phyloP scores from a whole-genome alignment of 1,140 invertebrate species.

The Helicorthomorpha holstii region DNA sequence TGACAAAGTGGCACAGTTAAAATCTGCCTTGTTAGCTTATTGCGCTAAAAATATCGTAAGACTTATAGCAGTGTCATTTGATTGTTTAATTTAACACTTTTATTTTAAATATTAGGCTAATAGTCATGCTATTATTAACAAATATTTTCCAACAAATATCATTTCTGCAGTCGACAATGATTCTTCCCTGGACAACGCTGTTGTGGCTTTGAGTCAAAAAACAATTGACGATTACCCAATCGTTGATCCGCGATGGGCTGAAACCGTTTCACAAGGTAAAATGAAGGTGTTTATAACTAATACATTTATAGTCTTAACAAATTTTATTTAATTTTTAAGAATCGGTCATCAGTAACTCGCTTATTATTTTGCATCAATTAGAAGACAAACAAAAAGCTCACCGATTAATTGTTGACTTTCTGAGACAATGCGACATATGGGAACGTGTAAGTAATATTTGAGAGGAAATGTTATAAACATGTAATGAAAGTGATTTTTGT shows the following conservation, averaged over 20 bases:
- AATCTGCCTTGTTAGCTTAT: constrained; percentile 58
- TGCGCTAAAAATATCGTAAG: constrained; percentile 31
- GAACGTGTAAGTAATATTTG: constrained; percentile 32
- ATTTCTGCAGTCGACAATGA: constrained; percentile 28
- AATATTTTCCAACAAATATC: constrained; percentile 41
- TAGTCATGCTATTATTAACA: constrained; percentile 43
- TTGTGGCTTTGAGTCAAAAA: constrained; percentile 52
- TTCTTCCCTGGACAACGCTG: constrained; percentile 42
- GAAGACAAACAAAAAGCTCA: constrained; percentile 63
- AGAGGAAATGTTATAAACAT: background rate
- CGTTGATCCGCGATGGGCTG: constrained; percentile 68
- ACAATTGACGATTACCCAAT: constrained; percentile 74
- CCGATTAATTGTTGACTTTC: constrained; percentile 47
- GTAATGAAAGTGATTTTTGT: background rate
- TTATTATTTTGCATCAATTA: constrained; percentile 65
- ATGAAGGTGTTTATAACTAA: background rate
- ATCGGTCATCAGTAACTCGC: constrained; percentile 26
- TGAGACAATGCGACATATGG: constrained; percentile 58
- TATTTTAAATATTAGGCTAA: constrained; percentile 28
- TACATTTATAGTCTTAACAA: background rate
- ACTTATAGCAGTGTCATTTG: background rate
- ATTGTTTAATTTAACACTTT: constrained; percentile 15
- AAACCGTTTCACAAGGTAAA: constrained; percentile 21
- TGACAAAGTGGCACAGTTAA: constrained; percentile 46
- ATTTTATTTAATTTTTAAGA: background rate